These are phyloP conservation scores for Margarornis squamiger DNA, from an alignment of 2,797 vertebrate genomes.

Conservation along the genomic window DNA sequence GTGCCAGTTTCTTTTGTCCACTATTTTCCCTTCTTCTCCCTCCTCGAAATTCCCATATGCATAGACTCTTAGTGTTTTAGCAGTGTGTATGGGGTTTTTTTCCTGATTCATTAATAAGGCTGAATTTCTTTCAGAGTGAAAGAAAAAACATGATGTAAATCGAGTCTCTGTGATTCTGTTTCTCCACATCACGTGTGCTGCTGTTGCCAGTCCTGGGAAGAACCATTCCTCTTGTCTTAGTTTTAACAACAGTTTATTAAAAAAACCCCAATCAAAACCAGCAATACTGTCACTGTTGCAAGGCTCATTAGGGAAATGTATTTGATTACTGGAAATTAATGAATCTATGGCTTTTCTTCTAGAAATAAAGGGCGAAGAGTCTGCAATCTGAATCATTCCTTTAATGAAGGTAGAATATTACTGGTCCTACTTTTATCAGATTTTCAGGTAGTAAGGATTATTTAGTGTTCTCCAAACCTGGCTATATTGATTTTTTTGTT, in stretches of 20 bases:
- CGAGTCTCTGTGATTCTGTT: not conserved
- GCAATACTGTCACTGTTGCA: not conserved
- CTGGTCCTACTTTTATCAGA: not conserved
- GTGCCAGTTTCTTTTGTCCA: not conserved
- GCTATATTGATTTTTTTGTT: not conserved
- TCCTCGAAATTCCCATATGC: not conserved
- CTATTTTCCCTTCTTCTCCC: not conserved
- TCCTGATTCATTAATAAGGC: not conserved
- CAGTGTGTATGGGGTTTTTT: not conserved
- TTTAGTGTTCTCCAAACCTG: not conserved
- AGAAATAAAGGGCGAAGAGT: not conserved
- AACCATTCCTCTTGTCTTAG: not conserved
- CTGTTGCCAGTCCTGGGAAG: not conserved
- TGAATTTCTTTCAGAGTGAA: not conserved
- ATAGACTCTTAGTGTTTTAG: not conserved
- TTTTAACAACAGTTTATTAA: not conserved
- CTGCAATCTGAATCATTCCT: not conserved
- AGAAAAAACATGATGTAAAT: not conserved
- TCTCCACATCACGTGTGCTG: not conserved
- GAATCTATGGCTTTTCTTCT: not conserved
- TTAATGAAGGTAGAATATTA: not conserved
- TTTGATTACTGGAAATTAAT: not conserved
- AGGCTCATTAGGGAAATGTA: not conserved
- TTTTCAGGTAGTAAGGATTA: not conserved
- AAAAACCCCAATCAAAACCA: not conserved